Evolutionary conservation across 1,140 invertebrate genomes (phyloP).

Genomic region (Drosophila kanapiae): DNA sequence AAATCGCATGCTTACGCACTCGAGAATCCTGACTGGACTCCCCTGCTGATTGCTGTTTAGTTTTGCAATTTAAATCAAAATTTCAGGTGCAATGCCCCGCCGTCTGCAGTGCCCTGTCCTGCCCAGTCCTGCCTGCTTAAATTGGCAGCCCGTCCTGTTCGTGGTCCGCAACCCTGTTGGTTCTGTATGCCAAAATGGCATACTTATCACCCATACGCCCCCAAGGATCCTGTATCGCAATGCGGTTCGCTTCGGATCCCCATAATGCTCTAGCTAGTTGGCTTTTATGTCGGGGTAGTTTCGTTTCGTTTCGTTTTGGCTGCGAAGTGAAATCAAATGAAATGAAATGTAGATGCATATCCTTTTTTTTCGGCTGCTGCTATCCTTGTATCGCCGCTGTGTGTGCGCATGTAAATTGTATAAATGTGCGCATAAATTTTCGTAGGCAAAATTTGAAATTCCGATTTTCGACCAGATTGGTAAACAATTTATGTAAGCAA

Average conservation of each 20-base stretch:
- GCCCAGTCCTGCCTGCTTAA: constrained; percentile 2
- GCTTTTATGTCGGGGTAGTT: constrained; percentile 40
- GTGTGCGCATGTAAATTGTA: constrained; percentile 78
- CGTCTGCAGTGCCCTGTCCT: background rate
- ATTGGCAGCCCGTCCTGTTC: constrained; percentile 28
- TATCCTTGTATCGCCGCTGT: constrained; percentile 34
- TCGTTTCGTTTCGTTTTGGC: constrained; percentile 20
- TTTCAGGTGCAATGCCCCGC: constrained; percentile 63
- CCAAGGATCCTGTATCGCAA: constrained; percentile 19
- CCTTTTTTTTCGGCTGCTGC: constrained; percentile 50
- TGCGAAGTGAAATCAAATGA: constrained; percentile 58
- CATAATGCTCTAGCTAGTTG: constrained; percentile 35
- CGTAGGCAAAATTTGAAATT: constrained; percentile 80
- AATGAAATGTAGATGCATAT: constrained; percentile 81
- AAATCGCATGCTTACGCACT: constrained; percentile 69
- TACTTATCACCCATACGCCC: constrained; percentile 36
- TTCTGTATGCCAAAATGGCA: constrained; percentile 15
- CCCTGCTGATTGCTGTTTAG: constrained; percentile 77
- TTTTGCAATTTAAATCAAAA: constrained; percentile 82
- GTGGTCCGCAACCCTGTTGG: background rate
- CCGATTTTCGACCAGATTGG: constrained; percentile 83
- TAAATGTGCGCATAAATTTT: constrained; percentile 84
- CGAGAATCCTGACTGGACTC: constrained; percentile 40
- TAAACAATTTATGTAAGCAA: constrained; percentile 84
- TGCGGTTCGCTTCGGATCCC: constrained; percentile 4